Evolutionary conservation across 2,113 vertebrate species (phyloP).

Genomic region (Pteropus alecto): DNA sequence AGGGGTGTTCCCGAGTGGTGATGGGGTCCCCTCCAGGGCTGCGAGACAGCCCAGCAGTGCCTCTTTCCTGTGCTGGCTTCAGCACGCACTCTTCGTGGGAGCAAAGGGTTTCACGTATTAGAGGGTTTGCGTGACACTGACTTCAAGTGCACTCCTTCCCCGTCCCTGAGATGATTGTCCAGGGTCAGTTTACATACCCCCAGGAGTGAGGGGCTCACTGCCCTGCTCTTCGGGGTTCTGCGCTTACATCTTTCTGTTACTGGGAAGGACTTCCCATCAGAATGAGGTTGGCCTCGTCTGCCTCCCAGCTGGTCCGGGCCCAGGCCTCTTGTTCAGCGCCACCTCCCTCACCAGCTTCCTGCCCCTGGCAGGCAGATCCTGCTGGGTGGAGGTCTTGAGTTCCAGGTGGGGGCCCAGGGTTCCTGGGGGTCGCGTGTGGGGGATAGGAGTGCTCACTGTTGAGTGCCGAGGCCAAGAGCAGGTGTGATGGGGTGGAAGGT

Average conservation of each 20-base stretch:
- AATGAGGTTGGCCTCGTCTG: neutral
- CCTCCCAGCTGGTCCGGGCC: neutral
- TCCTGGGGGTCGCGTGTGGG: fast-evolving
- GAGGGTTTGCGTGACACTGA: neutral
- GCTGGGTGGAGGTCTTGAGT: neutral
- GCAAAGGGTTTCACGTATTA: neutral
- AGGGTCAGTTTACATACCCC: neutral
- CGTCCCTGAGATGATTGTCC: neutral
- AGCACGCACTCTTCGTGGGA: neutral
- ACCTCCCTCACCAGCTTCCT: neutral
- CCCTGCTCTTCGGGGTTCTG: neutral
- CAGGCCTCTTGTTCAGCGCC: neutral
- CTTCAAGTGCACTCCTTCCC: neutral
- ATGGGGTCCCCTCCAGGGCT: no score
- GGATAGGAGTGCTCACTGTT: neutral
- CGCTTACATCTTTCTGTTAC: neutral
- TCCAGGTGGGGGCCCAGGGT: neutral
- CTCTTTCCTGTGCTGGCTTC: neutral
- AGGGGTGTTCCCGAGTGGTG: fast-evolving
- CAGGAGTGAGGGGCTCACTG: fast-evolving
- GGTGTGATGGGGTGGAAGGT: fast-evolving
- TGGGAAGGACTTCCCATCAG: neutral
- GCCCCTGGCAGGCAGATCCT: neutral
- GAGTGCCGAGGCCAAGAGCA: neutral
- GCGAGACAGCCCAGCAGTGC: fast-evolving